Evolutionary conservation across 2,888 invertebrate genomes (phyloP), one percentile per base, ranked within the genome.

Genomic region (Caenorhabditis sp.): DNA sequence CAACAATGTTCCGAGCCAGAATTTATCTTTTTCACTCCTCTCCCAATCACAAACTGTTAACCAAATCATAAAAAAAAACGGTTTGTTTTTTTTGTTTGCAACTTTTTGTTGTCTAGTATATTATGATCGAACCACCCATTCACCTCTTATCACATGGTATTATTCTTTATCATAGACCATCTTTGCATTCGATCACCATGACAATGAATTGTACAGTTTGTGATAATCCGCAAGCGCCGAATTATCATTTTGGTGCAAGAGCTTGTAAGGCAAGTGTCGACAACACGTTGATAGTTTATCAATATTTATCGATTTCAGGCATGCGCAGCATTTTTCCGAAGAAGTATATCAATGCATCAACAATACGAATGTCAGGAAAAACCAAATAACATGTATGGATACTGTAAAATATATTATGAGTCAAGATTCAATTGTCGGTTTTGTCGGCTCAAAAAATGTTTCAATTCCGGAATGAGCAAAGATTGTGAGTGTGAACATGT

Each of bases 201-300:
- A 14, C 14, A 43, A 43, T 59, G 49, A 71, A 71, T n/a, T 73
- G 73, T 26, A 68, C 65, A 17, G 73, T 73, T 1, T 73, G 73
- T 53, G 68, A 66, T 23, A 68, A 68, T 0, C 73, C 73, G 3
- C 68, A 73, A 8, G 73, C 68, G 6, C 65, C 68, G 2, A 73
- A 73, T 50, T 73, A 64, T 43, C 73, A 73, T 57, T 73, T 73
- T 60, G 73, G 73, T 51, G 73, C 73, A 8, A 66, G 65, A 26
- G 54, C 62, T 50, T 73, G 73, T 58, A 73, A 73, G 43, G 73
- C 67, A 5, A 63, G 55, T 62, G 36, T 58, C 43, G n/a, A n/a
- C n/a, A n/a, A n/a, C n/a, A n/a, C n/a, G n/a, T n/a, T n/a, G n/a
- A n/a, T n/a, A n/a, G n/a, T n/a, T n/a, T n/a, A 31, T 31, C 10